Conservation (phyloP, 92 coral and sea anemone genomes). For the Epizoanthus stellaris region DNA sequence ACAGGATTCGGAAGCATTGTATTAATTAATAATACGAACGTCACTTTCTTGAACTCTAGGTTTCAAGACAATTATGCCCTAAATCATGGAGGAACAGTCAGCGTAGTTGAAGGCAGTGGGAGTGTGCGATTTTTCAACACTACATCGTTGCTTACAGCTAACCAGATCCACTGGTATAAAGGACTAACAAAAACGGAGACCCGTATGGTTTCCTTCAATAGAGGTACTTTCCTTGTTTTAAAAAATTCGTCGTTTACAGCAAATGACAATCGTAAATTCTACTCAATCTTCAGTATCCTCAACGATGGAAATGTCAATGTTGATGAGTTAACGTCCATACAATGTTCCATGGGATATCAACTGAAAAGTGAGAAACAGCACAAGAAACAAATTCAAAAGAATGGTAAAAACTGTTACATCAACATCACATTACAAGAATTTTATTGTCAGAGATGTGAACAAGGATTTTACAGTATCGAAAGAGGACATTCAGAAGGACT, state of each 20-base stretch:
- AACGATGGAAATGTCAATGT: conserved; percentile 16
- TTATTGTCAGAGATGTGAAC: conserved; percentile 47
- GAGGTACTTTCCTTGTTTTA: conserved; percentile 2
- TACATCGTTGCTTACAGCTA: too few relatives aligned
- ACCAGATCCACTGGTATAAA: too few relatives aligned
- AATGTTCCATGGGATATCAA: conserved; percentile 46
- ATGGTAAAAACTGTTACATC: not conserved
- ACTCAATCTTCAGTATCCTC: conserved; percentile 29
- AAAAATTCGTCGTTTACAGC: conserved; percentile 38
- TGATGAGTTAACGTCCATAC: conserved; percentile 39
- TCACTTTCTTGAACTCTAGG: too few relatives aligned
- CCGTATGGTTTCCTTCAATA: not conserved
- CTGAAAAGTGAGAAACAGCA: not conserved
- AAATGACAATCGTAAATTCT: not conserved
- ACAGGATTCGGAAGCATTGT: too few relatives aligned
- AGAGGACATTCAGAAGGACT: conserved; percentile 17
- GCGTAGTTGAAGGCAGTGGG: too few relatives aligned
- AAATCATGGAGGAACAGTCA: too few relatives aligned
- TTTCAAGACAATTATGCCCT: too few relatives aligned
- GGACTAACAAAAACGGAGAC: not conserved
- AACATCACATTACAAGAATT: conserved; percentile 14
- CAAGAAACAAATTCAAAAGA: not conserved
- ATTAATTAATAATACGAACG: too few relatives aligned
- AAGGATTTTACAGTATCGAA: conserved; percentile 55
- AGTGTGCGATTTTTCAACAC: too few relatives aligned